phyloP scores from a whole-genome alignment of 2,113 vertebrate species.

The Sapayoa aenigma region DNA sequence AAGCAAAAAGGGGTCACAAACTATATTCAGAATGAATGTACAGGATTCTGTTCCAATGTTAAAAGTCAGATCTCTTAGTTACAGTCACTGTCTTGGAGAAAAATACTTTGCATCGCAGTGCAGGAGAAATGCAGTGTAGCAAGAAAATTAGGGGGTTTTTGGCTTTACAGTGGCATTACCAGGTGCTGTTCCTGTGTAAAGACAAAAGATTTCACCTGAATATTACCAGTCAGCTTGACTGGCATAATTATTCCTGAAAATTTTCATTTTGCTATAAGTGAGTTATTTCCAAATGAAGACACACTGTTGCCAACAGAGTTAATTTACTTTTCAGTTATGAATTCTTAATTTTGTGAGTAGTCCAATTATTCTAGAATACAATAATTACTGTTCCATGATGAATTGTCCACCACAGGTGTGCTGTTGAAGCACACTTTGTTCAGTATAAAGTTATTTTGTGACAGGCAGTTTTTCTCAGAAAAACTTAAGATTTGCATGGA shows the following conservation, averaged over 20 bases:
- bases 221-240: neutral
- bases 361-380: neutral
- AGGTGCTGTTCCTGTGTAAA: neutral
- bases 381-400: neutral
- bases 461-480: neutral
- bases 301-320: neutral
- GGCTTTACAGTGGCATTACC: neutral
- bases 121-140: neutral
- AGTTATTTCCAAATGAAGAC: neutral
- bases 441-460: neutral
- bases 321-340: neutral
- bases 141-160: neutral
- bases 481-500: neutral
- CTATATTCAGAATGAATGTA: neutral
- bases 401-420: neutral
- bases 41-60: neutral
- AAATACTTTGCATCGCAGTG: neutral
- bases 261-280: neutral
- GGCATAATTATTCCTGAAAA: neutral
- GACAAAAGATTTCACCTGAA: neutral
- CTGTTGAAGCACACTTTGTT: neutral
- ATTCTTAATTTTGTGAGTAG: neutral
- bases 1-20: neutral
- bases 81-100: neutral
- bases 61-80: neutral